Conservation (phyloP, 2,888 invertebrate species). For the Trachelus tabidus region DNA sequence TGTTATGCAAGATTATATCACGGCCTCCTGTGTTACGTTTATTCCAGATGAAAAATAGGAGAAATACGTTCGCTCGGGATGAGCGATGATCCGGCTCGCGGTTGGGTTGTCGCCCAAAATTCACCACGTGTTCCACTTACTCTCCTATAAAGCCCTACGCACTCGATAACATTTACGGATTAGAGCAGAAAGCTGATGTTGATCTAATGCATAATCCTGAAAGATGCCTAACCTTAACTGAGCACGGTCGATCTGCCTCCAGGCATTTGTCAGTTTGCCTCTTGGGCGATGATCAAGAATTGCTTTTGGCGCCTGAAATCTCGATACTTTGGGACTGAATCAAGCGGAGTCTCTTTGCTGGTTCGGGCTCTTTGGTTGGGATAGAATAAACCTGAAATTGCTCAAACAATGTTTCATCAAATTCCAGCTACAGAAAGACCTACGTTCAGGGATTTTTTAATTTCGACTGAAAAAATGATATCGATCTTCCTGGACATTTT, state of each 20-base stretch:
- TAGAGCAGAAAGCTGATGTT: background rate
- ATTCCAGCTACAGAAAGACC: background rate
- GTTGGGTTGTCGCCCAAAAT: slow-evolving; percentile 11
- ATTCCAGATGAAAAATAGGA: slow-evolving; percentile 40
- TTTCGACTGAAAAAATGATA: background rate
- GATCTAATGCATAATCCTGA: background rate
- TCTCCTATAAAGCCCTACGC: background rate
- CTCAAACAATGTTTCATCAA: background rate
- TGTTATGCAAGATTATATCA: slow-evolving; percentile 38
- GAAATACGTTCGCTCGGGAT: slow-evolving; percentile 20
- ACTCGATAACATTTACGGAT: background rate
- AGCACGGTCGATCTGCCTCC: background rate
- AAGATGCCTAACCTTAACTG: background rate
- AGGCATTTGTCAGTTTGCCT: background rate
- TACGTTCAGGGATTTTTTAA: background rate
- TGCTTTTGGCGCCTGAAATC: background rate
- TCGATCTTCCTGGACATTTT: background rate
- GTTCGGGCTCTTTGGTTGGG: background rate
- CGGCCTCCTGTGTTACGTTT: slow-evolving; percentile 24
- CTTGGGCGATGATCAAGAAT: background rate
- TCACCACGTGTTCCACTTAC: background rate
- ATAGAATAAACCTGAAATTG: background rate
- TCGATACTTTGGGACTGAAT: background rate
- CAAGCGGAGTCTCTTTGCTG: background rate
- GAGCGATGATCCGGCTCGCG: slow-evolving; percentile 8